Percentiles rank a stretch among this genome's conserved stretches.
These are phyloP conservation scores for Meriones psammophilus DNA, from an alignment of 2,797 vertebrate species.

Conservation along the genomic window DNA sequence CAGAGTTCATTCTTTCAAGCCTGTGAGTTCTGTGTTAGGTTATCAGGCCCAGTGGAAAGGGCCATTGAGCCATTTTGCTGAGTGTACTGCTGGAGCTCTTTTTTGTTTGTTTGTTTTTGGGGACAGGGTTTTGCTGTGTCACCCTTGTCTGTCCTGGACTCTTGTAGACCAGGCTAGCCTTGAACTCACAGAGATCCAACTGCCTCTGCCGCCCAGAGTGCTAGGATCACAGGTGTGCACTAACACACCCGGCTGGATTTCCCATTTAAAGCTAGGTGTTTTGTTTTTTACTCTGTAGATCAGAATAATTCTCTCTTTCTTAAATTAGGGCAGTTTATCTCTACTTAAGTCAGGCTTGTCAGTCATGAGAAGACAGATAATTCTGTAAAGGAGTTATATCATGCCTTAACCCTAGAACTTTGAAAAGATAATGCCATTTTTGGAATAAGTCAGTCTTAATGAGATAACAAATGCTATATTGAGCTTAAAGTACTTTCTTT, in stretches of 20 bases:
- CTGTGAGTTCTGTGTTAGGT: background rate
- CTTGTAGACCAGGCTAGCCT: too few relatives aligned
- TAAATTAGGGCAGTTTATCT: slow-evolving; percentile 45
- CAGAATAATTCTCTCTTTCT: slow-evolving; percentile 28
- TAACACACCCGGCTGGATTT: background rate
- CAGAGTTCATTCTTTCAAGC: background rate
- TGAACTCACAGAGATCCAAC: too few relatives aligned
- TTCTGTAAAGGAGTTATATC: slow-evolving; percentile 65
- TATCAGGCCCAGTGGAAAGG: background rate
- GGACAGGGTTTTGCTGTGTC: too few relatives aligned
- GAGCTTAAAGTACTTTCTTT: slow-evolving; percentile 58
- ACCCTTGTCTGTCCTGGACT: too few relatives aligned
- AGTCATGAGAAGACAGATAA: slow-evolving; percentile 62
- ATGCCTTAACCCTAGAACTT: slow-evolving; percentile 61
- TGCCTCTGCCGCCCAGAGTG: too few relatives aligned
- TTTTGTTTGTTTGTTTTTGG: background rate
- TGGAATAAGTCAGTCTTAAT: slow-evolving; percentile 61
- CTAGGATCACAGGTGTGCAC: too few relatives aligned
- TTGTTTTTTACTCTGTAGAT: background rate
- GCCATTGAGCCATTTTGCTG: background rate
- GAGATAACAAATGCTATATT: slow-evolving; percentile 63
- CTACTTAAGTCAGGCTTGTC: slow-evolving; percentile 51
- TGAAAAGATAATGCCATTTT: slow-evolving; percentile 62
- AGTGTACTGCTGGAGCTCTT: background rate
- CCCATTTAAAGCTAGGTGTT: slow-evolving; percentile 31